These are phyloP conservation scores for Procambarus clarkii DNA, from an alignment of 1,140 invertebrate genomes.

Conservation along the genomic window DNA sequence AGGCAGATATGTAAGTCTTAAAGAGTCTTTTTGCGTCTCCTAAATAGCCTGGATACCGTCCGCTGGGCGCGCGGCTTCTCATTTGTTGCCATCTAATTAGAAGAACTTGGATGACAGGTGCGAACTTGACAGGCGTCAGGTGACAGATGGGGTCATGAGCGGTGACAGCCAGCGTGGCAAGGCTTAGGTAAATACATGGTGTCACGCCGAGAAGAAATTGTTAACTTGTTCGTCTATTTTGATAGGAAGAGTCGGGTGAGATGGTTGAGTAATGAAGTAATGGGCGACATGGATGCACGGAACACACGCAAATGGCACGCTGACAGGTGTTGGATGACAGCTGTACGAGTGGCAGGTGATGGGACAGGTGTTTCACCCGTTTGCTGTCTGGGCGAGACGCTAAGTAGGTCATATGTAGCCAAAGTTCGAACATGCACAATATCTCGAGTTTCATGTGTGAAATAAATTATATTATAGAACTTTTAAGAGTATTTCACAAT, in stretches of 20 bases:
- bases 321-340: conserved; percentile 2
- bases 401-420: too few species aligned
- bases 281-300: not conserved
- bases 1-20: not conserved
- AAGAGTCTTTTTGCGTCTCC: too few species aligned
- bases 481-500: too few species aligned
- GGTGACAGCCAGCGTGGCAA: not conserved
- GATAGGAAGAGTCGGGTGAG: not conserved
- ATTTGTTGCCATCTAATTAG: conserved; percentile 20
- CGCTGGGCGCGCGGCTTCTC: not conserved
- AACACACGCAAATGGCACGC: not conserved
- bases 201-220: not conserved
- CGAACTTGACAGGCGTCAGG: not conserved
- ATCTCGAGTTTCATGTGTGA: too few species aligned
- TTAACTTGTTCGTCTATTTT: not conserved
- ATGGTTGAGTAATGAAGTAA: not conserved
- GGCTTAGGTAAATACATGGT: not conserved
- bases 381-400: too few species aligned
- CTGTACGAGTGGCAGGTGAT: not conserved
- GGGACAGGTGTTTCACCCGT: not conserved
- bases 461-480: too few species aligned
- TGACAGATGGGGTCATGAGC: too few species aligned
- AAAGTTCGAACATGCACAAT: too few species aligned
- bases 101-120: not conserved
- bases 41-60: not conserved